Base-by-base conservation (phyloP, 1,140 invertebrate genomes). In the Drosophila rhopaloa region DNA sequence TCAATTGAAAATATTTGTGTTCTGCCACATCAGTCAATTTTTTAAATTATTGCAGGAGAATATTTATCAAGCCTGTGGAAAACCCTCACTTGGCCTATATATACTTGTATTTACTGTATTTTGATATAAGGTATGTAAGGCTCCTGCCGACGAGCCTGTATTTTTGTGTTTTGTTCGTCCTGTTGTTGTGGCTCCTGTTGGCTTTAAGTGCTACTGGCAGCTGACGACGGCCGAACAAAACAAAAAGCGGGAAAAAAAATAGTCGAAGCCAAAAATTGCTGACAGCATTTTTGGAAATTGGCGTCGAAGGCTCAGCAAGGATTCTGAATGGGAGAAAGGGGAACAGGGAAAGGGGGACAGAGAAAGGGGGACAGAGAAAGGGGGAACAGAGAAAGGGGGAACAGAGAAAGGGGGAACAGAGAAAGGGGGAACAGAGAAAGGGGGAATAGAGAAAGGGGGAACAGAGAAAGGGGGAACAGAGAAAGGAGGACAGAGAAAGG, bases 241-340 rank as follows among this genome's bases (percentile, higher is more conserved):
- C 71, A 58, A 47, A 50, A 51, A 38, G 37, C 47, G 8, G 29
- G 3, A 19, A 38, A 16, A 54, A 71, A 73, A 72, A 61, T 77
- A 62, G 76, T 75, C 61, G 56, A 63, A 65, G 78, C 73, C 81
- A 81, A 85, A 84, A 82, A 86, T 50, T 86, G 82, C 82, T 88
- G 82, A 88, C 82, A 82, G 72, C 83, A 88, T 81, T 86, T 88
- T 61, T 61, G 75, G 80, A 85, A 85, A 88, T 88, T 85, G 65
- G 61, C 82, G 53, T 40, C 53, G 77, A 81, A 60, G 66, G 63
- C 50, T 57, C 5, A 46, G 59, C 50, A 47, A 47, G 41, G 47
- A 65, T 41, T 40, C 35, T 37, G 32, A 32, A 16, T 38, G 19
- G n/a, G n/a, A 13, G 32, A 27, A 11, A 9, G 16, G 13, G 4